phyloP scores from a whole-genome alignment of 2,113 vertebrate species.

The Syrrhaptes paradoxus region DNA sequence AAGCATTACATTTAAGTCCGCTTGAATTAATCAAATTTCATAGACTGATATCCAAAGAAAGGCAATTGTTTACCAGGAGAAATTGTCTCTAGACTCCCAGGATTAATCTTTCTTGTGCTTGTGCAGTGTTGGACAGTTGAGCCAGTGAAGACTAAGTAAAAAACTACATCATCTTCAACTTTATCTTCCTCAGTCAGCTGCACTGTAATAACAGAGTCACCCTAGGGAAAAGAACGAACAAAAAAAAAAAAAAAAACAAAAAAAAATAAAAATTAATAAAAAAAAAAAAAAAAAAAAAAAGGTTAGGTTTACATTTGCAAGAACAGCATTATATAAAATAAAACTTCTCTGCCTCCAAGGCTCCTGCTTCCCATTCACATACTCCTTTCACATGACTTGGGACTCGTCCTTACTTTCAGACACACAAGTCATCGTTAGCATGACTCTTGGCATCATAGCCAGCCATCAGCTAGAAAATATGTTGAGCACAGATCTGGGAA shows the following conservation, averaged over 20 bases:
- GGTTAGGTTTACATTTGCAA: not conserved
- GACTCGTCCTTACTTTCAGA: not conserved
- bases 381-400: not conserved
- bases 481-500: accelerated
- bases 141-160: conserved; percentile 92
- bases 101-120: conserved; percentile 85
- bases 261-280: too few species aligned
- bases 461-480: not conserved
- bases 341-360: not conserved
- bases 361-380: not conserved
- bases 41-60: not conserved
- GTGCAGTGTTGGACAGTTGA: conserved; percentile 89
- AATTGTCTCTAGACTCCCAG: conserved; percentile 87
- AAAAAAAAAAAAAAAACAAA: too few species aligned
- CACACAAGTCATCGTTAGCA: not conserved
- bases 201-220: conserved; percentile 89
- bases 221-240: conserved; percentile 72
- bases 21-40: not conserved
- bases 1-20: not conserved
- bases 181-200: conserved; percentile 84
- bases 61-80: conserved; percentile 84
- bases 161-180: conserved; percentile 84
- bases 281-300: not conserved
- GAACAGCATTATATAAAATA: not conserved
- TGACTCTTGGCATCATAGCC: not conserved